Evolutionary conservation across 2,797 vertebrate genomes (phyloP).

Genomic region (Caiman crocodilus): DNA sequence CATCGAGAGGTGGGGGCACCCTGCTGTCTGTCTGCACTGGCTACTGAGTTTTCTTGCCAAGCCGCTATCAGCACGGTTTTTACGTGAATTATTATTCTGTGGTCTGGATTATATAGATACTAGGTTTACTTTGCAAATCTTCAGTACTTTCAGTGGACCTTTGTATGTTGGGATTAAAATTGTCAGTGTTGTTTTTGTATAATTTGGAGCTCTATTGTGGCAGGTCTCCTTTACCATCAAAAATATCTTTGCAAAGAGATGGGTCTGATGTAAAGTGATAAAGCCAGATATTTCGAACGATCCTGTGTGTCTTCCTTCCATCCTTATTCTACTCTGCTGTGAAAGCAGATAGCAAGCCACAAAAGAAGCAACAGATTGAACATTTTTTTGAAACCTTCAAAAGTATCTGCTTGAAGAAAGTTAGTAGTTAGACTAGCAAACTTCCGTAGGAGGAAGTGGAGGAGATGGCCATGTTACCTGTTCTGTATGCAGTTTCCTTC

Average conservation of each 20-base stretch:
- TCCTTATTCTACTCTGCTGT: background rate
- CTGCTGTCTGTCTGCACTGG: background rate
- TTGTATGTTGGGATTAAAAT: background rate
- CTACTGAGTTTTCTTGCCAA: background rate
- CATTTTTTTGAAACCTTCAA: background rate
- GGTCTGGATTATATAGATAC: background rate
- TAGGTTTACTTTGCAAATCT: conserved; percentile 4
- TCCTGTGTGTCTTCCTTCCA: background rate
- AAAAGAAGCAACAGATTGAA: background rate
- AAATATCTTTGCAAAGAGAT: background rate
- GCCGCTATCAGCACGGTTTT: background rate
- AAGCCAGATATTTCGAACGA: background rate
- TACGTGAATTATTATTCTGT: conserved; percentile 20
- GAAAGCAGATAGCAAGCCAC: background rate
- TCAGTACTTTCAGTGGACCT: conserved; percentile 18
- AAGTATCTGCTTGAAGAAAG: background rate
- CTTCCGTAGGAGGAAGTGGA: too few species aligned
- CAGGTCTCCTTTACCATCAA: background rate
- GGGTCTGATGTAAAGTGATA: background rate
- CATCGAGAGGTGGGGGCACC: fast-evolving
- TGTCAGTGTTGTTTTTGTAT: background rate
- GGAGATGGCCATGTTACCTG: background rate
- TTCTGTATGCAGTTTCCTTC: background rate
- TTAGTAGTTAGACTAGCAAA: background rate
- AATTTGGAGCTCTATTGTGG: background rate